Percentiles rank a stretch among this genome's conserved stretches.
phyloP scores from a whole-genome alignment of 1,140 invertebrate species.

The Cotesia typhae region DNA sequence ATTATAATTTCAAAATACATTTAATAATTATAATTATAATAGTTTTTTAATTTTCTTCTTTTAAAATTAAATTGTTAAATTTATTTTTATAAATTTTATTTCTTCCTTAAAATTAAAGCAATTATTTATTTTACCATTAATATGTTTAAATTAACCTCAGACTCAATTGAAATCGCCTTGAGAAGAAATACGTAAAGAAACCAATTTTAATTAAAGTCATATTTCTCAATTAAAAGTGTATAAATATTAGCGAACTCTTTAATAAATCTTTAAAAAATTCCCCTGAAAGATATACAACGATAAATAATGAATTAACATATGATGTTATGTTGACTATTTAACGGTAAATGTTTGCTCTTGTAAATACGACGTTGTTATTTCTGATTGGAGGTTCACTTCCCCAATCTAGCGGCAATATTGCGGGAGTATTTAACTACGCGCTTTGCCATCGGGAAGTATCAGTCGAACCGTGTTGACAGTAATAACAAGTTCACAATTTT shows the following conservation, averaged over 20 bases:
- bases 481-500: not conserved
- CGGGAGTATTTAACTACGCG: not conserved
- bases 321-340: not conserved
- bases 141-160: no score
- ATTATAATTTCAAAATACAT: no score
- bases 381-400: not conserved
- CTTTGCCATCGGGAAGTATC: not conserved
- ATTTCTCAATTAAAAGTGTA: no score
- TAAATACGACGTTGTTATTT: not conserved
- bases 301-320: not conserved
- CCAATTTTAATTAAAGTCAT: no score
- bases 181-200: no score
- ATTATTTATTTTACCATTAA: no score
- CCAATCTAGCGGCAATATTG: not conserved
- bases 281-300: not conserved
- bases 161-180: no score
- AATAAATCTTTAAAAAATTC: not conserved
- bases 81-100: no score
- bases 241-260: not conserved
- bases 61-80: no score
- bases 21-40: no score
- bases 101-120: no score
- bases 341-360: not conserved
- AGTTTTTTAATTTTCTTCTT: no score
- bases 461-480: not conserved